Evolutionary conservation across 2,888 invertebrate species (phyloP).

Genomic region (Catocala nupta): DNA sequence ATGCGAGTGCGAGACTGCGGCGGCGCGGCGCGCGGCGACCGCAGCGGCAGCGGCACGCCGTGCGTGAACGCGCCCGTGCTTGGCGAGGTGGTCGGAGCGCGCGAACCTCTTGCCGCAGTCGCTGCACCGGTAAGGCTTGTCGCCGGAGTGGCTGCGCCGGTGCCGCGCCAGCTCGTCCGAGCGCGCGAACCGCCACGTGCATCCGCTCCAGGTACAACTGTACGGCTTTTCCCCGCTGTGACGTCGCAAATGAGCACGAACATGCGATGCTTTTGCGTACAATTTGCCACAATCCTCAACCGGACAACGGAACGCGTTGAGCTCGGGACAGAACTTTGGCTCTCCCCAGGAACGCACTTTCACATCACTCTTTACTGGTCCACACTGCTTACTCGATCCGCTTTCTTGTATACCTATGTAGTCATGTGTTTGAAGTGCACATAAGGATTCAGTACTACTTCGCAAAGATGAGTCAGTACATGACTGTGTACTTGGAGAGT

Average conservation of each 20-base stretch:
- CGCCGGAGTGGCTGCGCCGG: slow-evolving; percentile 97
- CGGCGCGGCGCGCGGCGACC: slow-evolving; percentile 56
- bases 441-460: slow-evolving; percentile 58
- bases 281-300: slow-evolving; percentile 92
- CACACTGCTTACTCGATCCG: slow-evolving; percentile 50
- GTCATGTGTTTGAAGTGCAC: slow-evolving; percentile 64
- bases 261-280: slow-evolving; percentile 96
- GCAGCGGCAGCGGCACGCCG: slow-evolving; percentile 84
- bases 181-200: slow-evolving; percentile 97
- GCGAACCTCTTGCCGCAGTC: slow-evolving; percentile 96
- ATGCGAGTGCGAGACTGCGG: slow-evolving; percentile 47
- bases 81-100: slow-evolving; percentile 97
- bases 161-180: slow-evolving; percentile 98
- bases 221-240: slow-evolving; percentile 95
- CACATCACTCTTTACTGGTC: slow-evolving; percentile 54
- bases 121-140: slow-evolving; percentile 96
- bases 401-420: slow-evolving; percentile 54
- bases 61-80: slow-evolving; percentile 95
- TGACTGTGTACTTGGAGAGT: slow-evolving; percentile 58
- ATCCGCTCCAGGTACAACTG: slow-evolving; percentile 92
- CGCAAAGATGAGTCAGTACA: slow-evolving; percentile 62
- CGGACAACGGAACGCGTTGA: slow-evolving; percentile 90
- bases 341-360: slow-evolving; percentile 76
- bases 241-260: slow-evolving; percentile 95
- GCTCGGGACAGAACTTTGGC: slow-evolving; percentile 77